Evolutionary conservation across 2,113 vertebrate species (phyloP).

Genomic region (Oreochromis spilurus): DNA sequence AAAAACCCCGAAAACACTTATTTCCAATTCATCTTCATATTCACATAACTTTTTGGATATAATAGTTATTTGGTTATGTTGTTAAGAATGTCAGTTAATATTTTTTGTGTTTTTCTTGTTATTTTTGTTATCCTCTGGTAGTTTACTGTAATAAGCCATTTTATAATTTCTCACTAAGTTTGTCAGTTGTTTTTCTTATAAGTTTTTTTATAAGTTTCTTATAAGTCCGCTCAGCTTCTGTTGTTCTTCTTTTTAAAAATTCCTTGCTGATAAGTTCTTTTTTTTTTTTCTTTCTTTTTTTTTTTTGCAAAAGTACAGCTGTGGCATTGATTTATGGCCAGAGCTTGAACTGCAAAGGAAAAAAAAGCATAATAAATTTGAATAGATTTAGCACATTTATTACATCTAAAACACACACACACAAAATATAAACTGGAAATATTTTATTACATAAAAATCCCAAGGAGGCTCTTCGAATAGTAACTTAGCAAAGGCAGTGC

Average conservation of each 20-base stretch:
- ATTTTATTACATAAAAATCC: background rate
- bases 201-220: rapidly evolving
- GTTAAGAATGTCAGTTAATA: background rate
- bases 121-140: background rate
- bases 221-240: background rate
- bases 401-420: background rate
- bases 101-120: background rate
- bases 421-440: background rate
- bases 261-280: background rate
- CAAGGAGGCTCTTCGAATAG: background rate
- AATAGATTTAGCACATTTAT: background rate
- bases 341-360: background rate
- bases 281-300: background rate
- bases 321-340: background rate
- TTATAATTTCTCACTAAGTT: background rate
- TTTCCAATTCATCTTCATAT: background rate
- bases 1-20: background rate
- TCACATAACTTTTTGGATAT: background rate
- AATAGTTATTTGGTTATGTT: background rate
- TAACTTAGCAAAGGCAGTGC: background rate
- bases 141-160: background rate
- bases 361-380: background rate
- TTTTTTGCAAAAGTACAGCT: background rate
- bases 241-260: background rate
- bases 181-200: background rate